Conservation (phyloP, 2,888 invertebrate genomes). For the Drosophila atroscutellata region DNA sequence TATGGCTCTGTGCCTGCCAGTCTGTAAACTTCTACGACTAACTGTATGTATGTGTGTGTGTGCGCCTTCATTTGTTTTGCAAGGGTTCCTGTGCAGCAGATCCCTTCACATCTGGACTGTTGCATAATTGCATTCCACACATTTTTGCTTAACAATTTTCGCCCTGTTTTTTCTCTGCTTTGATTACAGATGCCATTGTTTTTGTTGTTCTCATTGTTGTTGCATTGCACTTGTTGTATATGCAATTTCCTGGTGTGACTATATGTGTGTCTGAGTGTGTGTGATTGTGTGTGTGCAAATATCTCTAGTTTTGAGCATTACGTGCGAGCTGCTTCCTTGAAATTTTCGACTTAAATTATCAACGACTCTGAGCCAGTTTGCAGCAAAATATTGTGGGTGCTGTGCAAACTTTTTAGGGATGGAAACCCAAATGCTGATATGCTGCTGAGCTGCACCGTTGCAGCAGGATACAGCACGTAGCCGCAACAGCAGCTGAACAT, state of each 20-base stretch:
- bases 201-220: slow-evolving; percentile 35
- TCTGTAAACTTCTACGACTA: slow-evolving; percentile 57
- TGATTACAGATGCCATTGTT: slow-evolving; percentile 62
- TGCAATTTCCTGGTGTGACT: slow-evolving; percentile 62
- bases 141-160: slow-evolving; percentile 51
- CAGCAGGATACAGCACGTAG: slow-evolving; percentile 64
- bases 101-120: slow-evolving; percentile 8
- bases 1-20: slow-evolving; percentile 28
- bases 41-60: slow-evolving; percentile 46
- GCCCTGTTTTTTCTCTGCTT: slow-evolving; percentile 50
- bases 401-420: slow-evolving; percentile 65
- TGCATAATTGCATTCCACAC: slow-evolving; percentile 73
- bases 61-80: slow-evolving; percentile 58
- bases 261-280: slow-evolving; percentile 5
- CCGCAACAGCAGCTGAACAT: slow-evolving; percentile 70
- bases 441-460: background rate
- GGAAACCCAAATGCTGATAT: slow-evolving; percentile 8
- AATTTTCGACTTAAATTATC: slow-evolving; percentile 79
- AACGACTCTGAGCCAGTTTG: slow-evolving; percentile 63
- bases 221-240: slow-evolving; percentile 71
- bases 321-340: slow-evolving; percentile 66
- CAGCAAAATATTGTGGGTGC: slow-evolving; percentile 62
- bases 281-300: slow-evolving; percentile 27
- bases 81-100: background rate
- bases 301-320: slow-evolving; percentile 65